Conservation (phyloP, 2,797 vertebrate genomes). For the Aplochiton taeniatus region DNA sequence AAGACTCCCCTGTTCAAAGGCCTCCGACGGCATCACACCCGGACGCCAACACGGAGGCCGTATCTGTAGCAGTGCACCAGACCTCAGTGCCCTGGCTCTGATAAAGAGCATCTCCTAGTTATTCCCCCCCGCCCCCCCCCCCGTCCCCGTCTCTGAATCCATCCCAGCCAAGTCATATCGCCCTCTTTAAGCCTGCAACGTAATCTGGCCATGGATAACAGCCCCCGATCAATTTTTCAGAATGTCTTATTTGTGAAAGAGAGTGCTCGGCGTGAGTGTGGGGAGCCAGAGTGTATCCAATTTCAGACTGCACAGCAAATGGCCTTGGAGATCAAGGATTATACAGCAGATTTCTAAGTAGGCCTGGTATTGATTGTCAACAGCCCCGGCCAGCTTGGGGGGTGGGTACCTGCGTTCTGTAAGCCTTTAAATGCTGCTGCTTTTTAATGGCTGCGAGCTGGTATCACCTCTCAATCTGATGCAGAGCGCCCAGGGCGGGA, state of each 20-base stretch:
- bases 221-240: slow-evolving; percentile 68
- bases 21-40: too few relatives aligned
- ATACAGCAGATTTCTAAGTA: slow-evolving; percentile 71
- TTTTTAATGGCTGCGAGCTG: slow-evolving; percentile 32
- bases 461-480: slow-evolving; percentile 35
- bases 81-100: slow-evolving; percentile 23
- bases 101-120: slow-evolving; percentile 34
- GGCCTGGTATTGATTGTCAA: slow-evolving; percentile 67
- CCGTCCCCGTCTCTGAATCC: slow-evolving; percentile 60
- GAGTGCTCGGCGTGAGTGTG: slow-evolving; percentile 37
- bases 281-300: slow-evolving; percentile 58
- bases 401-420: slow-evolving; percentile 54
- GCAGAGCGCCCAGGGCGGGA: neutral
- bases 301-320: slow-evolving; percentile 71
- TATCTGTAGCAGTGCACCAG: too few relatives aligned
- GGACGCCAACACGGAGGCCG: too few relatives aligned
- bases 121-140: slow-evolving; percentile 12
- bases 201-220: slow-evolving; percentile 64
- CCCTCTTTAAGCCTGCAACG: slow-evolving; percentile 46
- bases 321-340: slow-evolving; percentile 75
- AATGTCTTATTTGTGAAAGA: slow-evolving; percentile 70
- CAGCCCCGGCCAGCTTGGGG: slow-evolving; percentile 57
- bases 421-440: slow-evolving; percentile 66
- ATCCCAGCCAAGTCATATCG: slow-evolving; percentile 59
- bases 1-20: too few relatives aligned